phyloP scores from a whole-genome alignment of 2,888 invertebrate genomes.

The Phyto melanocephala region DNA sequence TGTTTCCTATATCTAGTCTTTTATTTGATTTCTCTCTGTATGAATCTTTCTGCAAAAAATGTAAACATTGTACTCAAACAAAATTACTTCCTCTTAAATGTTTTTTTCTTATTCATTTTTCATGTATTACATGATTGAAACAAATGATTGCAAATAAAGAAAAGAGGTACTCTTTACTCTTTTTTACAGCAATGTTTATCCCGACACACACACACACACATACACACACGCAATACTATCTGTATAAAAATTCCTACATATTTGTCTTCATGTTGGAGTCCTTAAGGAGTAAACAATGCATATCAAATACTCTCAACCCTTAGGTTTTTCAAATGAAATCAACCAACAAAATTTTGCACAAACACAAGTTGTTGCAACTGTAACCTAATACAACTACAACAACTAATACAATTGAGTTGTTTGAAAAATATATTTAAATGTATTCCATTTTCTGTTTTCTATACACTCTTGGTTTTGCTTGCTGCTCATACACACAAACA shows the following conservation, averaged over 20 bases:
- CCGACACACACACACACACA: conserved; percentile 6
- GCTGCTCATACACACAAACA: not conserved
- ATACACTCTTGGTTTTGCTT: not conserved
- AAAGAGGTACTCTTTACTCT: not conserved
- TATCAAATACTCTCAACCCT: conserved; percentile 36
- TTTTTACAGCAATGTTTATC: not conserved
- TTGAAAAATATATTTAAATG: conserved; percentile 20
- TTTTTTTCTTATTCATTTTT: not conserved
- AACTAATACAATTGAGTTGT: not conserved
- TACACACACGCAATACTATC: conserved; percentile 1
- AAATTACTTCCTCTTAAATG: not conserved
- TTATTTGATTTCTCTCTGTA: not conserved
- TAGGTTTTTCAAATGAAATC: conserved; percentile 38
- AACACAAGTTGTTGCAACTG: too few relatives aligned
- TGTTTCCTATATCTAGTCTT: not conserved
- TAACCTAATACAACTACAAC: not conserved
- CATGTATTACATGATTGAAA: conserved; percentile 48
- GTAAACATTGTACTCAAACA: conserved; percentile 10
- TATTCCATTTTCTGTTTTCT: not conserved
- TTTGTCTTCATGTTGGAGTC: conserved; percentile 48
- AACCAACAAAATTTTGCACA: conserved; percentile 19
- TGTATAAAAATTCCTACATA: conserved; percentile 22
- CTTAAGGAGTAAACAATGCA: conserved; percentile 52
- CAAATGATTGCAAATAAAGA: conserved; percentile 50
- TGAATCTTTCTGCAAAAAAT: not conserved